phyloP scores from a whole-genome alignment of 2,888 invertebrate species.

The Dioctria linearis region DNA sequence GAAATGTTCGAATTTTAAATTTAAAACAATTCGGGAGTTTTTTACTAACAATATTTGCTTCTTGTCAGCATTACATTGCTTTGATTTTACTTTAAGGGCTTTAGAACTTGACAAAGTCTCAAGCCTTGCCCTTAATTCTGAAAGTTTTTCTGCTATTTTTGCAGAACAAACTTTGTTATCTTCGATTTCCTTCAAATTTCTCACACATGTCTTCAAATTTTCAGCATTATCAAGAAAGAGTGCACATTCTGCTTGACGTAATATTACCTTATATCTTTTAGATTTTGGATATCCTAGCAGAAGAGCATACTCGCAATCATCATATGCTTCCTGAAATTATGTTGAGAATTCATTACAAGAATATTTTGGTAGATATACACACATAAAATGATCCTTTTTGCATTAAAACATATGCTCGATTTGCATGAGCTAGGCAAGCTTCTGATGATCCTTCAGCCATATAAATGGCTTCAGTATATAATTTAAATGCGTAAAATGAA shows the following conservation, averaged over 20 bases:
- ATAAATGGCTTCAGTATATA: slow-evolving; percentile 66
- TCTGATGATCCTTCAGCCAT: slow-evolving; percentile 62
- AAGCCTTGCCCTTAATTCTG: background rate
- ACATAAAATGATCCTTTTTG: slow-evolving; percentile 65
- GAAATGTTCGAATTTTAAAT: slow-evolving; percentile 69
- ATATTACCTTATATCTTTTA: slow-evolving; percentile 46
- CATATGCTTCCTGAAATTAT: slow-evolving; percentile 56
- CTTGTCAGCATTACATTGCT: slow-evolving; percentile 35
- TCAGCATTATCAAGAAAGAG: background rate
- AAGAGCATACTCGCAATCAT: slow-evolving; percentile 59
- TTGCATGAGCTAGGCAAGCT: slow-evolving; percentile 66
- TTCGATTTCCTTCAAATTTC: slow-evolving; percentile 24
- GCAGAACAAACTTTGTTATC: background rate
- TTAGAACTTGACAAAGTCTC: background rate
- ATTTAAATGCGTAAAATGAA: slow-evolving; percentile 62
- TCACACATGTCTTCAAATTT: slow-evolving; percentile 43
- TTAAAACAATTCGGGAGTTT: slow-evolving; percentile 5
- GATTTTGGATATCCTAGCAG: slow-evolving; percentile 51
- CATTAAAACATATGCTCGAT: slow-evolving; percentile 67
- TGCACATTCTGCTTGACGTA: slow-evolving; percentile 55
- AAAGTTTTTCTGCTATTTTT: background rate
- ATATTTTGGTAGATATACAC: background rate
- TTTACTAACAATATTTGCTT: slow-evolving; percentile 41
- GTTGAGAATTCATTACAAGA: background rate
- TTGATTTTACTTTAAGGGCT: background rate